Conservation (phyloP, 2,113 vertebrate genomes). For the Halcyon malimbica region DNA sequence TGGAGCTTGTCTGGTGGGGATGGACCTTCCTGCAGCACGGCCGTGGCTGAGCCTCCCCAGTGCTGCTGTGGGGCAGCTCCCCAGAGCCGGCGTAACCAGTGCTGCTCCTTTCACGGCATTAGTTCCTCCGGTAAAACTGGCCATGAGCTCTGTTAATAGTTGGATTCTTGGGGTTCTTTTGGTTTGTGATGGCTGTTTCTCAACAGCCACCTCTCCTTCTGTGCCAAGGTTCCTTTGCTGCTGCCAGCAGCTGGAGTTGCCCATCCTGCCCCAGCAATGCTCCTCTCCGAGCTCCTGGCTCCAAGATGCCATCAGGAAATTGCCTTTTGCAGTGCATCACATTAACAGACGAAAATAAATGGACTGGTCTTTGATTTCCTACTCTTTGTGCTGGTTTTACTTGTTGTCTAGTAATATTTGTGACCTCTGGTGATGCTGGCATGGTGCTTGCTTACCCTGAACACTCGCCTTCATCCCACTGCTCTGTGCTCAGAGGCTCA, state of each 20-base stretch:
- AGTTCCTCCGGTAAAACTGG: not conserved
- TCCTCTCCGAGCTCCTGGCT: not conserved
- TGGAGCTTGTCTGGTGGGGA: not conserved
- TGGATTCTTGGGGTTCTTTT: not conserved
- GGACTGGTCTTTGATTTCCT: not conserved
- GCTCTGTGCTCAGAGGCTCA: not conserved
- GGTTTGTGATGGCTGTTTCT: not conserved
- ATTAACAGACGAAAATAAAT: not conserved
- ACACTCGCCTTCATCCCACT: rapidly evolving
- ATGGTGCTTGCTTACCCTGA: not conserved
- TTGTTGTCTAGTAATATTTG: rapidly evolving
- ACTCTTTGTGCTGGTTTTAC: not conserved
- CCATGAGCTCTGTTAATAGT: not conserved
- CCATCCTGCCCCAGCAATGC: not conserved
- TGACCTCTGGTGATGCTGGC: not conserved
- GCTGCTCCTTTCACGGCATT: not conserved
- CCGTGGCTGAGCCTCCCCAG: rapidly evolving
- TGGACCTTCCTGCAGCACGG: rapidly evolving
- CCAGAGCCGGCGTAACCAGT: not conserved
- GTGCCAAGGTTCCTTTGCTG: not conserved
- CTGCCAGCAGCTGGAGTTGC: not conserved
- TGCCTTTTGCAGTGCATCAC: rapidly evolving
- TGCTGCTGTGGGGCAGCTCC: not conserved
- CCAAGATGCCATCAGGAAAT: not conserved
- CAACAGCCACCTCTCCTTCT: not conserved